Evolutionary conservation across 1,140 invertebrate species (phyloP).

Genomic region (Mesaphorura yosii): DNA sequence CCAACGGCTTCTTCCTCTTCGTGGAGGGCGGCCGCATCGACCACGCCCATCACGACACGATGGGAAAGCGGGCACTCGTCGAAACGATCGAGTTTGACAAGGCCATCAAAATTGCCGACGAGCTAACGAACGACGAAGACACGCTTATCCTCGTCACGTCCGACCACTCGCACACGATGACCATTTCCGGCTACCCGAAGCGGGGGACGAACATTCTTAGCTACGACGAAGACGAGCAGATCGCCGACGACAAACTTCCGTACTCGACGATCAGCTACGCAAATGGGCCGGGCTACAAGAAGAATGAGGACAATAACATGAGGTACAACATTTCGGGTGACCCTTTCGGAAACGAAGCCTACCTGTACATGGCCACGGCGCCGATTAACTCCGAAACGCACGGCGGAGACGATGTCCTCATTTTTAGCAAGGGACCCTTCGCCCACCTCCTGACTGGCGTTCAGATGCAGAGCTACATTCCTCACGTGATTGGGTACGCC

Average conservation of each 20-base stretch:
- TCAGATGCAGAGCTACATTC: conserved; percentile 52
- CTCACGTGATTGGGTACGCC: conserved; percentile 54
- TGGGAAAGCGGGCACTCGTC: conserved; percentile 60
- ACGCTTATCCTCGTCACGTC: conserved; percentile 67
- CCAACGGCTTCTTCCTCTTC: conserved; percentile 72
- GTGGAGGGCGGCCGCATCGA: conserved; percentile 84
- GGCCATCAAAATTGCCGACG: conserved; percentile 54
- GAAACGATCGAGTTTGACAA: conserved; percentile 65
- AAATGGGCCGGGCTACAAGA: conserved; percentile 55
- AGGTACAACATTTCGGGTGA: conserved; percentile 36
- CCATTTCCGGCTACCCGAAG: conserved; percentile 51
- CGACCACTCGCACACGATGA: conserved; percentile 60
- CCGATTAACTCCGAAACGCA: conserved; percentile 49
- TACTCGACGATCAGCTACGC: conserved; percentile 62
- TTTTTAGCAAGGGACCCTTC: conserved; percentile 46
- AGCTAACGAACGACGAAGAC: conserved; percentile 54
- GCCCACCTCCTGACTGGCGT: conserved; percentile 51
- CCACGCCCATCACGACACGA: conserved; percentile 70
- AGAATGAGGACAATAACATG: conserved; percentile 34
- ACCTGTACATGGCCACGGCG: conserved; percentile 37
- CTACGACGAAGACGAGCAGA: conserved; percentile 28
- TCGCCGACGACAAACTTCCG: conserved; percentile 47
- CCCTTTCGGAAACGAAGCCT: conserved; percentile 33
- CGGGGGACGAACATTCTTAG: conserved; percentile 57
- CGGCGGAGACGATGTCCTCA: conserved; percentile 50